phyloP scores from a whole-genome alignment of 2,797 vertebrate genomes.

The Mus spretus region DNA sequence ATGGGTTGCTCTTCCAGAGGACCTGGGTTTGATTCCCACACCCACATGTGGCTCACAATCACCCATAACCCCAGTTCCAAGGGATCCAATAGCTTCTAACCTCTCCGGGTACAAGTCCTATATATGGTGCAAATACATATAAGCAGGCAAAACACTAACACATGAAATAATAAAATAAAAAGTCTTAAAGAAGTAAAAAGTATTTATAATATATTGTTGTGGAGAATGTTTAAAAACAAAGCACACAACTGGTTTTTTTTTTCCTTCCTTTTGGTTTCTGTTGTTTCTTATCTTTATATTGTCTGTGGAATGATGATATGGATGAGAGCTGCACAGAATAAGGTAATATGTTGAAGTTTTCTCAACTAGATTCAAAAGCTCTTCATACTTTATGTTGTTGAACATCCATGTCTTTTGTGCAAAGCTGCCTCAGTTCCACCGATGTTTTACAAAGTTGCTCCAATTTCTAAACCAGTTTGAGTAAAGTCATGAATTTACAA shows the following conservation, averaged over 20 bases:
- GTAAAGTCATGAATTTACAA: not conserved
- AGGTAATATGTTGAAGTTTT: not conserved
- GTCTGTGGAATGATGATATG: not conserved
- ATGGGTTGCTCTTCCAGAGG: not conserved
- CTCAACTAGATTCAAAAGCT: not conserved
- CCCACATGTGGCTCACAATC: too few species aligned
- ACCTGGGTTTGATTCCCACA: not conserved
- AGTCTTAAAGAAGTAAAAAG: not conserved
- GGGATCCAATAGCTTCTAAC: too few species aligned
- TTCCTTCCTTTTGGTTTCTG: not conserved
- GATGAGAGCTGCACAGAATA: not conserved
- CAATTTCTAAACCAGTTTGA: not conserved
- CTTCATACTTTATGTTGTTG: not conserved
- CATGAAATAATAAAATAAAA: not conserved
- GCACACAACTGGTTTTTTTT: too few species aligned
- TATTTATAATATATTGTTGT: not conserved
- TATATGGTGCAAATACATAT: not conserved
- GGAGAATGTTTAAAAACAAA: not conserved
- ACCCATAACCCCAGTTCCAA: not conserved
- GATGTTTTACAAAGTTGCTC: not conserved
- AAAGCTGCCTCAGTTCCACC: not conserved
- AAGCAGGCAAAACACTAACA: not conserved
- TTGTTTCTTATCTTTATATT: not conserved
- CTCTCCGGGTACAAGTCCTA: too few species aligned
- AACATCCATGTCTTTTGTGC: not conserved